Percentiles rank a stretch among this genome's conserved stretches.
Conservation (phyloP, 2,113 vertebrate genomes). For the Pseudonaja textilis region DNA sequence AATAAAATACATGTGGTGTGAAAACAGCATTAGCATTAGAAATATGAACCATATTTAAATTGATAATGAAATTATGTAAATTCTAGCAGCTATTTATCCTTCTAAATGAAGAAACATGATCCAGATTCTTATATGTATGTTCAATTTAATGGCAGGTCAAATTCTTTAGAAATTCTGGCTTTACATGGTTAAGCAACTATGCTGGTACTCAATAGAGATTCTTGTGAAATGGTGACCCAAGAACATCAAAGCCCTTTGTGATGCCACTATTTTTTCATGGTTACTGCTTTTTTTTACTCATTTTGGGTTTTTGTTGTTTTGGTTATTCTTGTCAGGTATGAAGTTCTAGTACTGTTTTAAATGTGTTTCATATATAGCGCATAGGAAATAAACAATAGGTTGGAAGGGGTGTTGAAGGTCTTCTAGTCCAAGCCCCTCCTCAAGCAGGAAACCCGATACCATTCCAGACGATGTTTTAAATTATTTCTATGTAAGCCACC, state of each 20-base stretch:
- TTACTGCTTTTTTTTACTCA: background rate
- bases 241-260: background rate
- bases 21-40: slow-evolving; percentile 10
- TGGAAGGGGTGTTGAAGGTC: background rate
- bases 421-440: background rate
- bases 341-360: background rate
- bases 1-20: slow-evolving; percentile 6
- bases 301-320: background rate
- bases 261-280: background rate
- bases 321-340: background rate
- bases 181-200: background rate
- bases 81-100: background rate
- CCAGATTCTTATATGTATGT: background rate
- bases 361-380: background rate
- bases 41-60: background rate
- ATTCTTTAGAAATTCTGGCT: background rate
- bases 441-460: background rate
- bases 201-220: background rate
- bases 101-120: background rate
- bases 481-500: background rate
- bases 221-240: background rate
- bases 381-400: background rate
- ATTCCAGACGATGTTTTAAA: background rate
- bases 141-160: background rate
- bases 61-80: background rate